These are phyloP conservation scores for Petrophora chlorosata DNA, from an alignment of 2,888 invertebrate species.

Conservation along the genomic window DNA sequence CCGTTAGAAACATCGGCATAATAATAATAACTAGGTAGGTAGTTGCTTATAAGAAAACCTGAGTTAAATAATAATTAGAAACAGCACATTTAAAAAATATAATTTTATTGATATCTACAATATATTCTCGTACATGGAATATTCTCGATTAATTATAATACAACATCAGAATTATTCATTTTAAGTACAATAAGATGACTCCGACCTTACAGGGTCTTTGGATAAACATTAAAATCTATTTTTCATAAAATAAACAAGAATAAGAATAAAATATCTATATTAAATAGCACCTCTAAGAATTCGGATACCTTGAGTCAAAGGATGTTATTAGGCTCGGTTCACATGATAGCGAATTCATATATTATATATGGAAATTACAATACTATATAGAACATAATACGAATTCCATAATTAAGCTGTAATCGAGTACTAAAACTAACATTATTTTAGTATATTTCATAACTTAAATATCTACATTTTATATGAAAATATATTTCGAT, in stretches of 20 bases:
- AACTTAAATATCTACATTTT: no score
- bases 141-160: conserved; percentile 70
- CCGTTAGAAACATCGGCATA: no score
- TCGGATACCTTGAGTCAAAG: conserved; percentile 37
- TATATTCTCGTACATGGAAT: conserved; percentile 69
- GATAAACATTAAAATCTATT: conserved; percentile 48
- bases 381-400: conserved; percentile 75
- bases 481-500: no score
- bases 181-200: conserved; percentile 77
- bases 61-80: conserved; percentile 25
- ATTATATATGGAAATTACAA: conserved; percentile 62
- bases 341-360: conserved; percentile 21
- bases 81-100: conserved; percentile 54
- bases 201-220: conserved; percentile 73
- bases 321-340: conserved; percentile 48
- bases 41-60: no score
- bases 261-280: conserved; percentile 24
- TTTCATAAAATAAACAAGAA: conserved; percentile 42
- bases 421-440: conserved; percentile 1
- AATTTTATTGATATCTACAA: conserved; percentile 79
- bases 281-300: conserved; percentile 60
- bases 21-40: no score
- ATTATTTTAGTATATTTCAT: conserved; percentile 2
- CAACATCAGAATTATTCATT: conserved; percentile 64
- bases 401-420: conserved; percentile 58